A percentile compares a stretch with the other conserved stretches of the same genome.
phyloP scores from a whole-genome alignment of 2,797 vertebrate species.

The Alauda arvensis region DNA sequence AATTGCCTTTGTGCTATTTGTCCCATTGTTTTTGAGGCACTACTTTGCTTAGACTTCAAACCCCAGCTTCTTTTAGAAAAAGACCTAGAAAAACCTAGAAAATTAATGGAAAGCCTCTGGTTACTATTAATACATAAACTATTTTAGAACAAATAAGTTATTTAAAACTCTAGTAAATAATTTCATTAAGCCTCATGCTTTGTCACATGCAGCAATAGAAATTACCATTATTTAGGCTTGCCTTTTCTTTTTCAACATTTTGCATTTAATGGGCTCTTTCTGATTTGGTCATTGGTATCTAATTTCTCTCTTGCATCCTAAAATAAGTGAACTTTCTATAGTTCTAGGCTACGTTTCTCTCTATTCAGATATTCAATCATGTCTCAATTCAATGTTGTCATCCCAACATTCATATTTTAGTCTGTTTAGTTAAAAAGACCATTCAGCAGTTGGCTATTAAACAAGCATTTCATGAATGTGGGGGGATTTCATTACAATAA shows the following conservation, averaged over 20 bases:
- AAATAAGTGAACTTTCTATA: neutral
- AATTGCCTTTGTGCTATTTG: neutral
- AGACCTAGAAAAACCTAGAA: neutral
- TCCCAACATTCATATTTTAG: neutral
- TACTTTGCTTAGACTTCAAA: neutral
- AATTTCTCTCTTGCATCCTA: neutral
- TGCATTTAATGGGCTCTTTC: neutral
- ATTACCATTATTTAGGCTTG: neutral
- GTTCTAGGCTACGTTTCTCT: neutral
- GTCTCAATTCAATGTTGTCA: neutral
- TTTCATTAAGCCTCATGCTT: neutral
- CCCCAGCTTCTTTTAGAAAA: neutral
- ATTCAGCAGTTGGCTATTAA: constrained; percentile 29
- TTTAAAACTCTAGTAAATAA: neutral
- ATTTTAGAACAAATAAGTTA: neutral
- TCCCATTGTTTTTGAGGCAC: neutral
- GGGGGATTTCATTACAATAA: constrained; percentile 7
- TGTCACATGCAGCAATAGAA: neutral
- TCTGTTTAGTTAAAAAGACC: constrained; percentile 6
- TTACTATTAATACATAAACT: neutral
- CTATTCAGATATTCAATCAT: neutral
- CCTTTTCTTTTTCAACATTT: neutral
- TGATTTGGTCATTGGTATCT: neutral
- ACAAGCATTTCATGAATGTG: constrained; percentile 13
- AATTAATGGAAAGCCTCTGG: neutral